Evolutionary conservation across 2,113 vertebrate species (phyloP).

Genomic region (Pelodiscus sinensis): DNA sequence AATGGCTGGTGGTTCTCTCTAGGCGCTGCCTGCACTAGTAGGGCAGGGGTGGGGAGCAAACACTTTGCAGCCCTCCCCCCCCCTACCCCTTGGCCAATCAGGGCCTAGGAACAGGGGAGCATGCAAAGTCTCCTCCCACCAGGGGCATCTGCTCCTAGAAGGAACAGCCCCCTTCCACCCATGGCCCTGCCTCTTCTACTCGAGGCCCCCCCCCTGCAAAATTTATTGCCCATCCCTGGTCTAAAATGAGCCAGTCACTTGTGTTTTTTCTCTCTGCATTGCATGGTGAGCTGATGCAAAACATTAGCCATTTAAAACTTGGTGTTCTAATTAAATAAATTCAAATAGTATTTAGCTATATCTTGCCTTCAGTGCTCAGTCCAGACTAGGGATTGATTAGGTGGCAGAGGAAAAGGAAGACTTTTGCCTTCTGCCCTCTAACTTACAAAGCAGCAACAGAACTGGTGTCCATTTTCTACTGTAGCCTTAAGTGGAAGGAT

Average conservation of each 20-base stretch:
- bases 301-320: background rate
- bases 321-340: background rate
- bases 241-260: background rate
- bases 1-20: no score
- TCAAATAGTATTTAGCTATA: rapidly evolving
- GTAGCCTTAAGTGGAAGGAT: rapidly evolving
- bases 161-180: no score
- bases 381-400: background rate
- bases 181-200: no score
- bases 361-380: background rate
- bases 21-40: no score
- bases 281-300: background rate
- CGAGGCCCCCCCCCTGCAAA: no score
- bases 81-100: no score
- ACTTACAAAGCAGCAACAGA: background rate
- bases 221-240: background rate
- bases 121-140: no score
- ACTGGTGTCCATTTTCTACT: rapidly evolving
- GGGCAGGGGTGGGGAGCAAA: no score
- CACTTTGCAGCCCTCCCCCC: no score
- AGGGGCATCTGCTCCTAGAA: no score
- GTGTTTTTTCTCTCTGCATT: background rate
- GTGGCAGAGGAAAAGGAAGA: background rate
- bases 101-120: no score
- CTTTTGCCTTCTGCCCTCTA: rapidly evolving